Percentiles rank a stretch among this genome's conserved stretches.
Conservation (phyloP, 2,113 vertebrate species). For the Sphyrna mokarran region DNA sequence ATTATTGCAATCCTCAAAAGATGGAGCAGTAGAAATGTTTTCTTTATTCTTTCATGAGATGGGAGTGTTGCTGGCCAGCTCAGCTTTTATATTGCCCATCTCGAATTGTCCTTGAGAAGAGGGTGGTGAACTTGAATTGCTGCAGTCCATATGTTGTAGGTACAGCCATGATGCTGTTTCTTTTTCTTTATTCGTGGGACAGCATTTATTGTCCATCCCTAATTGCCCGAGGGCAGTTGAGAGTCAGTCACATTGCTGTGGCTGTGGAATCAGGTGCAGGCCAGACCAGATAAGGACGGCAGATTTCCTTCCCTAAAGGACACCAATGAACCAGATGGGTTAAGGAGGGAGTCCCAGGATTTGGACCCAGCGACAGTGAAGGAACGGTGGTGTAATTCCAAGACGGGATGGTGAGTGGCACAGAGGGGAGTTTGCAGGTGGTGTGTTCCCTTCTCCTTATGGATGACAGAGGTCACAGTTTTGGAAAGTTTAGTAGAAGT, state of each 20-base stretch:
- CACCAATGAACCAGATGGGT: too few relatives aligned
- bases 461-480: not conserved
- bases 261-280: too few relatives aligned
- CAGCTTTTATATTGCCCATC: not conserved
- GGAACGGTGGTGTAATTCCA: not conserved
- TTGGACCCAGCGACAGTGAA: not conserved
- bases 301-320: too few relatives aligned
- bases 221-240: too few relatives aligned
- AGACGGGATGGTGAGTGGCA: not conserved
- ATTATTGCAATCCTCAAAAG: not conserved
- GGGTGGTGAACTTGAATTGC: not conserved
- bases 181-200: too few relatives aligned
- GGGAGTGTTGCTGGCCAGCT: not conserved
- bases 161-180: not conserved
- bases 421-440: not conserved
- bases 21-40: not conserved
- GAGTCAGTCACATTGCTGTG: too few relatives aligned
- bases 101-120: not conserved
- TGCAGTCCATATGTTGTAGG: not conserved
- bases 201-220: too few relatives aligned
- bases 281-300: too few relatives aligned
- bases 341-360: not conserved
- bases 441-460: not conserved
- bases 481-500: not conserved
- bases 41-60: not conserved